Evolutionary conservation across 2,797 vertebrate genomes (phyloP).

Genomic region (Myoxocephalus aenaeus): DNA sequence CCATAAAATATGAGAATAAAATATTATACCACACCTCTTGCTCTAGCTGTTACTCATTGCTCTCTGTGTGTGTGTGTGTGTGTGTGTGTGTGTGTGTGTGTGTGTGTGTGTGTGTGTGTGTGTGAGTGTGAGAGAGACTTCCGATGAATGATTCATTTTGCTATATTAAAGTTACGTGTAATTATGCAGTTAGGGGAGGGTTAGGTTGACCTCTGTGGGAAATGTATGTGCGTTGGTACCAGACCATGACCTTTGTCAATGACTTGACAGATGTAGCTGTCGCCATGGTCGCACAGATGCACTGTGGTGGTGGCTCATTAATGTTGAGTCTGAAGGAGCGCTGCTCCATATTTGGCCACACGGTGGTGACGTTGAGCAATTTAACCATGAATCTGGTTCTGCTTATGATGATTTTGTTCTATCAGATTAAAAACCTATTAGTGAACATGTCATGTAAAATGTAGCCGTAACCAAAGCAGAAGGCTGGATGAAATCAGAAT

Average conservation of each 20-base stretch:
- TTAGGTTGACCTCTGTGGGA: not conserved
- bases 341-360: conserved; percentile 32
- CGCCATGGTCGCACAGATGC: not conserved
- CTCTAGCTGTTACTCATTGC: conserved; percentile 26
- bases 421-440: conserved; percentile 47
- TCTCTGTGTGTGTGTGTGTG: not conserved
- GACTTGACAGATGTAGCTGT: not conserved
- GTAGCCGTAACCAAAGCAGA: conserved; percentile 17
- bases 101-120: not conserved
- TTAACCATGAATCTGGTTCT: not conserved
- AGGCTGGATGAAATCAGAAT: conserved; percentile 20
- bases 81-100: too few species aligned
- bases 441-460: conserved; percentile 24
- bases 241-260: not conserved
- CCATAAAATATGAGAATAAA: conserved; percentile 83
- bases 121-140: too few species aligned
- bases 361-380: conserved; percentile 44
- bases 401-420: not conserved
- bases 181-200: not conserved
- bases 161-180: conserved; percentile 11
- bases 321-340: not conserved
- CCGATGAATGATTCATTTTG: conserved; percentile 21
- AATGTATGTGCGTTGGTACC: not conserved
- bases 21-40: conserved; percentile 74
- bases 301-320: too few species aligned